Evolutionary conservation across 2,797 vertebrate species (phyloP).

Genomic region (Capromys pilorides): DNA sequence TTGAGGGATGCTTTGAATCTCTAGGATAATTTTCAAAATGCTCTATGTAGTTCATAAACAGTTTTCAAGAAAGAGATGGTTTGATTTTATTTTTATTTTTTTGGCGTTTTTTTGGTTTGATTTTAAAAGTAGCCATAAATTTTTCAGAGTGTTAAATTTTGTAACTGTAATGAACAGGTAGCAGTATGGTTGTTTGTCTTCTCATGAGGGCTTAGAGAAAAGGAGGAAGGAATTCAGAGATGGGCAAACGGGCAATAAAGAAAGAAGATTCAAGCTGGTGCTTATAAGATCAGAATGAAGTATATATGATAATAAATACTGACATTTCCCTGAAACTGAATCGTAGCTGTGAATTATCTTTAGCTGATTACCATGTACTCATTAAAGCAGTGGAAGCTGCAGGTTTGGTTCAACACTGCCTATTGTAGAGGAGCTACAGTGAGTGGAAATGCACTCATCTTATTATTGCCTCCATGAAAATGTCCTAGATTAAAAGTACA

Average conservation of each 20-base stretch:
- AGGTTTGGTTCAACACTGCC: not conserved
- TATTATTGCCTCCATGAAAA: not conserved
- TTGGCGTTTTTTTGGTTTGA: too few relatives aligned
- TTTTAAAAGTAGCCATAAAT: slow-evolving; percentile 30
- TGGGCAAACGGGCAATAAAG: not conserved
- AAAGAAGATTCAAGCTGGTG: not conserved
- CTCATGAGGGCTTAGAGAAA: slow-evolving; percentile 15
- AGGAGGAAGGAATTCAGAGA: not conserved
- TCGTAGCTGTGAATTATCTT: not conserved
- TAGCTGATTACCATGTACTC: not conserved
- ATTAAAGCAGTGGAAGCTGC: not conserved
- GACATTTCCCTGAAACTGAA: not conserved
- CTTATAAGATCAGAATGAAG: slow-evolving; percentile 21
- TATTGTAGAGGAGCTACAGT: slow-evolving; percentile 37
- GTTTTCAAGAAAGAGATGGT: not conserved
- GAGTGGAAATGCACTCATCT: not conserved
- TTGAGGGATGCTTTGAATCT: not conserved
- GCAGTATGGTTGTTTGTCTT: not conserved
- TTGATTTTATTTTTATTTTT: too few relatives aligned
- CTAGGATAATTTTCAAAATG: slow-evolving; percentile 14
- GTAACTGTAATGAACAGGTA: slow-evolving; percentile 5
- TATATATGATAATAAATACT: not conserved
- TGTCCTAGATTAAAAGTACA: slow-evolving; percentile 20
- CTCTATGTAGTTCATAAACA: not conserved
- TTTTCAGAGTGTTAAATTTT: slow-evolving; percentile 30